Evolutionary conservation across 2,797 vertebrate species (phyloP).

Genomic region (Synaphobranchus kaupii): DNA sequence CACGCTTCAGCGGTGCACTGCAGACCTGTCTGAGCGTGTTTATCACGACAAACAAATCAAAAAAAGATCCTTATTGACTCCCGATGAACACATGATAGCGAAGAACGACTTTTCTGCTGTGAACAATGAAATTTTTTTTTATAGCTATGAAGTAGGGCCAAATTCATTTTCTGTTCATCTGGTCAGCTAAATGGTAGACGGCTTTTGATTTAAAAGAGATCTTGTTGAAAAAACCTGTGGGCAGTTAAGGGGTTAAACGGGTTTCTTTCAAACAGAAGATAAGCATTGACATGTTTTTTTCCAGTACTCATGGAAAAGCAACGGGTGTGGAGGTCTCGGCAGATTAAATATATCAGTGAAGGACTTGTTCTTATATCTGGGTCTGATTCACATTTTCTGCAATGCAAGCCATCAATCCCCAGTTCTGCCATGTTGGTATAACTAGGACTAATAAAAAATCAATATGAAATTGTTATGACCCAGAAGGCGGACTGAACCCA

Average conservation of each 20-base stretch:
- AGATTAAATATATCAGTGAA: not conserved
- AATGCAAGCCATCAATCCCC: slow-evolving; percentile 9
- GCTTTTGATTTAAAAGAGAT: too few species aligned
- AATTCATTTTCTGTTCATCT: too few species aligned
- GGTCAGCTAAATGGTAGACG: too few species aligned
- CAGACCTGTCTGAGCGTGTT: not conserved
- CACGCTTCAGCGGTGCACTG: not conserved
- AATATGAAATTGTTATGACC: too few species aligned
- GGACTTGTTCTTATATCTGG: not conserved
- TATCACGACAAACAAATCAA: not conserved
- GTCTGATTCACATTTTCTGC: not conserved
- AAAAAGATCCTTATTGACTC: too few species aligned
- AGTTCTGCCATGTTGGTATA: slow-evolving; percentile 13
- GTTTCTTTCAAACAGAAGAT: too few species aligned
- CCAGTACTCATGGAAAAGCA: not conserved
- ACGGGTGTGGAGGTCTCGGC: not conserved
- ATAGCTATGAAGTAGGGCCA: too few species aligned
- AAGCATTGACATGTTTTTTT: too few species aligned
- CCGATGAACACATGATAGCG: too few species aligned
- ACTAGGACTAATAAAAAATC: slow-evolving; percentile 32
- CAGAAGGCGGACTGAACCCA: too few species aligned
- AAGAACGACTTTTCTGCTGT: not conserved
- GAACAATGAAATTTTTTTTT: not conserved
- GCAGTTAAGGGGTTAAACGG: too few species aligned
- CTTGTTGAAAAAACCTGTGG: too few species aligned